These are phyloP conservation scores for Alviniconcha marisindica DNA, from an alignment of 1,140 invertebrate species.

Conservation along the genomic window DNA sequence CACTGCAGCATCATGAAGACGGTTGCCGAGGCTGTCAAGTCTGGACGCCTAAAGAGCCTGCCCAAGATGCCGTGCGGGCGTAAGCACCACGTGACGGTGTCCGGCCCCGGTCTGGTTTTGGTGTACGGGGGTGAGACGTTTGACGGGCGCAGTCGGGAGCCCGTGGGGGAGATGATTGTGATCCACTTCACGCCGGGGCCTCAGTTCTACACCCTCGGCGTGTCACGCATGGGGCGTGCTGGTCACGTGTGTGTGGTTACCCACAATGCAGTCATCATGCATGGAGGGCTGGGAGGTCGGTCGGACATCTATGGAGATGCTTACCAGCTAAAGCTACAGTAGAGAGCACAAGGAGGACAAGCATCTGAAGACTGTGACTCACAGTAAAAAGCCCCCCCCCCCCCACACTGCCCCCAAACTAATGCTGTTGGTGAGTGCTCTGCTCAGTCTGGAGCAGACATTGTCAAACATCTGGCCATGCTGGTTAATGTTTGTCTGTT, in stretches of 20 bases:
- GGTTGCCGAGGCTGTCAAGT: slow-evolving; percentile 6
- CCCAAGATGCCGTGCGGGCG: slow-evolving; percentile 67
- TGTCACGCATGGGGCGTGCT: slow-evolving; percentile 55
- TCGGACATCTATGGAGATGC: slow-evolving; percentile 58
- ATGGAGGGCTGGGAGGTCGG: slow-evolving; percentile 68
- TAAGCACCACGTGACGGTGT: slow-evolving; percentile 65
- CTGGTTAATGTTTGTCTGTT: too few relatives aligned
- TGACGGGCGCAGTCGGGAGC: slow-evolving; percentile 67
- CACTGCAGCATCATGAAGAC: neutral
- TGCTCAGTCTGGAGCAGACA: too few relatives aligned
- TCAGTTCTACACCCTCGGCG: slow-evolving; percentile 63
- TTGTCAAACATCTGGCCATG: too few relatives aligned
- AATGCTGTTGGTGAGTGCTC: too few relatives aligned
- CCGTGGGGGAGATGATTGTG: slow-evolving; percentile 71
- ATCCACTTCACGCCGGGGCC: slow-evolving; percentile 52
- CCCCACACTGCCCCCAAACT: too few relatives aligned
- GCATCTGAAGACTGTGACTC: too few relatives aligned
- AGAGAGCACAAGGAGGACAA: neutral
- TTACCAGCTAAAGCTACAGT: slow-evolving; percentile 47
- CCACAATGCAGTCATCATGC: slow-evolving; percentile 63
- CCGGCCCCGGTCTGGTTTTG: slow-evolving; percentile 56
- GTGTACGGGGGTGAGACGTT: slow-evolving; percentile 75
- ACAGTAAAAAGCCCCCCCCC: too few relatives aligned
- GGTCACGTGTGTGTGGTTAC: slow-evolving; percentile 67
- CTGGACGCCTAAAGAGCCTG: slow-evolving; percentile 49